Evolutionary conservation across 2,888 invertebrate species (phyloP).

Genomic region (Heliconius erato): DNA sequence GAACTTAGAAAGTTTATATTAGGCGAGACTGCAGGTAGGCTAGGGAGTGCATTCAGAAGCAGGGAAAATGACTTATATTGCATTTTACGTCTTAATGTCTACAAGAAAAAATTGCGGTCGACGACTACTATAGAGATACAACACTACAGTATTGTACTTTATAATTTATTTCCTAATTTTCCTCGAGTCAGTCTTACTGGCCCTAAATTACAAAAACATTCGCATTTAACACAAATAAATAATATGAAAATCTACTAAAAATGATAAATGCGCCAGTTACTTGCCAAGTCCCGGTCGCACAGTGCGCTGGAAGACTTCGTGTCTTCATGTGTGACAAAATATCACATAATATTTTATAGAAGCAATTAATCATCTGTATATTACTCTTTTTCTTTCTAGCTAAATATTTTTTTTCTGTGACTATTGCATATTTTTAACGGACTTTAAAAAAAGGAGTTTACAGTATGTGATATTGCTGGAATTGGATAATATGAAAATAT

Average conservation of each 20-base stretch:
- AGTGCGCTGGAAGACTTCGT: background rate
- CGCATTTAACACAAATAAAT: constrained; percentile 10
- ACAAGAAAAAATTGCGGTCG: too few relatives aligned
- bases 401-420: background rate
- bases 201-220: constrained; percentile 7
- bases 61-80: too few relatives aligned
- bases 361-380: constrained; percentile 11
- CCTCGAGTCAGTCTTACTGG: background rate
- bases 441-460: background rate
- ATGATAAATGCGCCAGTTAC: constrained; percentile 1
- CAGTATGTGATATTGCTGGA: too few relatives aligned
- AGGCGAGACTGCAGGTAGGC: too few relatives aligned
- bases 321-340: background rate
- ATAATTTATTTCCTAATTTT: background rate
- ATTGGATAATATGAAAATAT: too few relatives aligned
- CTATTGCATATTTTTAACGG: background rate
- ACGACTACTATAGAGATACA: too few relatives aligned
- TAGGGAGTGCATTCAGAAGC: too few relatives aligned
- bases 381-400: constrained; percentile 1
- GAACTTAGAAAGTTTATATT: too few relatives aligned
- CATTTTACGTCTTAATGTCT: too few relatives aligned
- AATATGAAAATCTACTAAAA: constrained; percentile 14
- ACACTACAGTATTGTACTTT: too few relatives aligned
- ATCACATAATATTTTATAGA: constrained; percentile 14
- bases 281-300: constrained; percentile 3